phyloP scores from a whole-genome alignment of 2,888 invertebrate genomes.

The Macaria notata region DNA sequence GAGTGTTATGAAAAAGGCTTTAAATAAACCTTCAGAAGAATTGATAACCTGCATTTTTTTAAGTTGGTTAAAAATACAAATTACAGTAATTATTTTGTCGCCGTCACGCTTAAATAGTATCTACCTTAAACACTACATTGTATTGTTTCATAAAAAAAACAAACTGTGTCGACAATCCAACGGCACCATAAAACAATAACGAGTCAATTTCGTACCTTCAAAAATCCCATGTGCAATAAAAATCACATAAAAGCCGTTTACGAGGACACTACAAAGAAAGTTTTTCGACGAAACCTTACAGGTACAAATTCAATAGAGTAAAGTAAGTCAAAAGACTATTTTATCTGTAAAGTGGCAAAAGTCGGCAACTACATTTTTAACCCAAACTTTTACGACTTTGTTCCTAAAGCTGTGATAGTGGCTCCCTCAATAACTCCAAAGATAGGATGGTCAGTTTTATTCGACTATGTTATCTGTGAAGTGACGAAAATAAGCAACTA shows the following conservation, averaged over 20 bases:
- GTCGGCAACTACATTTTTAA: background rate
- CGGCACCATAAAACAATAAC: slow-evolving; percentile 29
- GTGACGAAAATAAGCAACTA: background rate
- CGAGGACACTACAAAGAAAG: slow-evolving; percentile 14
- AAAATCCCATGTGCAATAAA: slow-evolving; percentile 28
- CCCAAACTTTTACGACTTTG: background rate
- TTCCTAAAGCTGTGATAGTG: too few relatives aligned
- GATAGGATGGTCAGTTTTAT: too few relatives aligned
- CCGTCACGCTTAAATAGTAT: background rate
- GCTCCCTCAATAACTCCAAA: too few relatives aligned
- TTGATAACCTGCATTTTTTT: too few relatives aligned
- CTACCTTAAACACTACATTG: background rate
- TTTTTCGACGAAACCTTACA: slow-evolving; percentile 15
- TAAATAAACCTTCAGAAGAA: too few relatives aligned
- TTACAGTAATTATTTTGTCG: too few relatives aligned
- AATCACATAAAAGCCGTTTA: slow-evolving; percentile 13
- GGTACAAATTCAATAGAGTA: slow-evolving; percentile 18
- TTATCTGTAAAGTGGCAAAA: background rate
- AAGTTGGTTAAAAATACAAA: too few relatives aligned
- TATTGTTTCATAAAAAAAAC: slow-evolving; percentile 1
- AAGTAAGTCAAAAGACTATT: background rate
- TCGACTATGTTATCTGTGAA: background rate
- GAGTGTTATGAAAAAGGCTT: too few relatives aligned
- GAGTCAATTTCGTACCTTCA: slow-evolving; percentile 19
- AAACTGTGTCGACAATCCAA: slow-evolving; percentile 21